Evolutionary conservation across 2,113 vertebrate species (phyloP).

Genomic region (Siniperca chuatsi): DNA sequence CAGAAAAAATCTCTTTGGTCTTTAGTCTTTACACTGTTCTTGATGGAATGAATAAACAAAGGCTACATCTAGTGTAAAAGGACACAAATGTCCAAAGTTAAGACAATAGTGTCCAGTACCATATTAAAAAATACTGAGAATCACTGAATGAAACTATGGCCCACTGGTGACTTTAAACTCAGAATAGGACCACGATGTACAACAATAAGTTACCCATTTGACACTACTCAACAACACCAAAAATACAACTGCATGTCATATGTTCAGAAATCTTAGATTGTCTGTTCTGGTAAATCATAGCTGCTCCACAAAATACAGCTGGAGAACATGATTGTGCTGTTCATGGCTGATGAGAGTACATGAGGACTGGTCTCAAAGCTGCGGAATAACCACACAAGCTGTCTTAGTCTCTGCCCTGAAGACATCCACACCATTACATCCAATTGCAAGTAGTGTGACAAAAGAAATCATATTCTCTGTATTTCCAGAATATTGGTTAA

Average conservation of each 20-base stretch:
- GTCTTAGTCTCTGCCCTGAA: neutral
- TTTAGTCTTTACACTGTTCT: slow-evolving; percentile 46
- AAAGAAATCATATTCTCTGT: neutral
- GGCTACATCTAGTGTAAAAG: slow-evolving; percentile 16
- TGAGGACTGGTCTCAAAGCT: neutral
- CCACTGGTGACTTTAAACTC: slow-evolving; percentile 18
- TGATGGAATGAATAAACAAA: slow-evolving; percentile 13
- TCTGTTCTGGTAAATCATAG: slow-evolving; percentile 42
- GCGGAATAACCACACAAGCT: neutral
- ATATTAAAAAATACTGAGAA: slow-evolving; percentile 18
- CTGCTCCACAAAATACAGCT: slow-evolving; percentile 30
- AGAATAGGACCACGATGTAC: slow-evolving; percentile 20
- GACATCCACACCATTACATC: neutral
- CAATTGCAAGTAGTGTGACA: neutral
- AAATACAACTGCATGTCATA: slow-evolving; percentile 31
- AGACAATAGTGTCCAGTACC: slow-evolving; percentile 19
- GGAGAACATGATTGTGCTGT: slow-evolving; percentile 50
- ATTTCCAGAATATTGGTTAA: neutral
- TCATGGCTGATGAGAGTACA: slow-evolving; percentile 1
- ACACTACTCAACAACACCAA: slow-evolving; percentile 45
- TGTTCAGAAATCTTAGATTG: slow-evolving; percentile 38
- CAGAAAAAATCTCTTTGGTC: slow-evolving; percentile 58
- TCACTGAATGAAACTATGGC: slow-evolving; percentile 24
- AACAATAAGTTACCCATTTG: slow-evolving; percentile 23
- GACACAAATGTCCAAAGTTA: slow-evolving; percentile 23